Conservation (phyloP, 2,888 invertebrate species). For the Tolmerus cingulatus region DNA sequence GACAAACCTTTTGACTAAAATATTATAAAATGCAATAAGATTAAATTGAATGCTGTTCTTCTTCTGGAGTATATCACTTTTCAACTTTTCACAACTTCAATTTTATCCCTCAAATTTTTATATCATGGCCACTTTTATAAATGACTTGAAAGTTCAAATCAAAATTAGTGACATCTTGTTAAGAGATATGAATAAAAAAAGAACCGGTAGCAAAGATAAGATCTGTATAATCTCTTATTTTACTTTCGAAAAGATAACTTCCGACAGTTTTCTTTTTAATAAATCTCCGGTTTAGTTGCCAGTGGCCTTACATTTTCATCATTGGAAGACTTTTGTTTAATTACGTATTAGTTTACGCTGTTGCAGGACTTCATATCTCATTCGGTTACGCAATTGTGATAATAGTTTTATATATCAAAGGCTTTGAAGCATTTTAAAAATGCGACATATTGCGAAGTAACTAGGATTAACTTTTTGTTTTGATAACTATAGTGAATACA, state of each 20-base stretch:
- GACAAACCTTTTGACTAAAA: no score
- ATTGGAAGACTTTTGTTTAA: neutral
- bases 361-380: neutral
- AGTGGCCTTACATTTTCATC: neutral
- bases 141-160: no score
- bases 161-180: neutral
- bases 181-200: neutral
- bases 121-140: no score
- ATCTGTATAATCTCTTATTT: neutral
- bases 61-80: no score
- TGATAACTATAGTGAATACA: no score
- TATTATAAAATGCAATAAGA: no score
- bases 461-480: neutral
- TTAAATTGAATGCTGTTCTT: no score
- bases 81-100: no score
- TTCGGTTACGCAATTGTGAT: neutral
- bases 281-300: neutral
- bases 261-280: constrained; percentile 45
- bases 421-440: neutral
- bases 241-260: neutral
- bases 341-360: neutral
- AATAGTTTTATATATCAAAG: neutral
- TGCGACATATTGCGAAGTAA: neutral
- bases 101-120: no score
- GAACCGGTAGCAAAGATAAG: neutral